phyloP scores from a whole-genome alignment of 2,797 vertebrate species.

The Siniperca obscura region DNA sequence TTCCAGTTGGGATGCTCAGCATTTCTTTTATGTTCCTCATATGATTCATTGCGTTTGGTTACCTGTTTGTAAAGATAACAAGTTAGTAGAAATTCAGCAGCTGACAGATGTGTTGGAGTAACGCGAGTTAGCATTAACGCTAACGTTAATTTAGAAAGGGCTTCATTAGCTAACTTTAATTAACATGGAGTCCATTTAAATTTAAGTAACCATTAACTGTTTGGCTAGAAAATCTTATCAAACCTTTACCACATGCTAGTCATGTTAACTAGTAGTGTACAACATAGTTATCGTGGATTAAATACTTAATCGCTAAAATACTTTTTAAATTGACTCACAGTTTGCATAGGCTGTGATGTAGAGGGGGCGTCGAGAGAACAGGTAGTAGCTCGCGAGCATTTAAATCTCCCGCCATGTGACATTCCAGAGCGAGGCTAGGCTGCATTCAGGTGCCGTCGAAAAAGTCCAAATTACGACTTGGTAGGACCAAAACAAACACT shows the following conservation, averaged over 20 bases:
- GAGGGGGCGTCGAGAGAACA: too few species aligned
- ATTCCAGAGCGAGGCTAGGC: background rate
- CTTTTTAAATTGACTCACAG: conserved; percentile 21
- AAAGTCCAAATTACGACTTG: background rate
- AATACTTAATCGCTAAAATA: background rate
- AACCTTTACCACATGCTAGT: background rate
- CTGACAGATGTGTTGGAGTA: background rate
- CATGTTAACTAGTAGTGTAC: background rate
- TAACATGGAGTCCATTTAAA: background rate
- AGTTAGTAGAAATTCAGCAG: conserved; percentile 1
- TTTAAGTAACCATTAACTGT: too few species aligned
- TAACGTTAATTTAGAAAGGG: background rate
- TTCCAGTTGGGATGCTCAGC: conserved; percentile 75
- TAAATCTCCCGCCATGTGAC: conserved; percentile 58
- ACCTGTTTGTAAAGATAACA: conserved; percentile 46
- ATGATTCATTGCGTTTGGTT: conserved; percentile 76
- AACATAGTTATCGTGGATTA: background rate
- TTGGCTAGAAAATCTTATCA: background rate
- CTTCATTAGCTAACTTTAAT: background rate
- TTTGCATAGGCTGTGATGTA: background rate
- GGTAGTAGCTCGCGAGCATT: conserved; percentile 4
- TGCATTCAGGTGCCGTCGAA: conserved; percentile 31
- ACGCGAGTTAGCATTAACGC: background rate
- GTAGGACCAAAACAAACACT: background rate
- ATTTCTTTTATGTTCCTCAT: conserved; percentile 83